phyloP scores from a whole-genome alignment of 2,797 vertebrate genomes.

The Pseudochirops cupreus region DNA sequence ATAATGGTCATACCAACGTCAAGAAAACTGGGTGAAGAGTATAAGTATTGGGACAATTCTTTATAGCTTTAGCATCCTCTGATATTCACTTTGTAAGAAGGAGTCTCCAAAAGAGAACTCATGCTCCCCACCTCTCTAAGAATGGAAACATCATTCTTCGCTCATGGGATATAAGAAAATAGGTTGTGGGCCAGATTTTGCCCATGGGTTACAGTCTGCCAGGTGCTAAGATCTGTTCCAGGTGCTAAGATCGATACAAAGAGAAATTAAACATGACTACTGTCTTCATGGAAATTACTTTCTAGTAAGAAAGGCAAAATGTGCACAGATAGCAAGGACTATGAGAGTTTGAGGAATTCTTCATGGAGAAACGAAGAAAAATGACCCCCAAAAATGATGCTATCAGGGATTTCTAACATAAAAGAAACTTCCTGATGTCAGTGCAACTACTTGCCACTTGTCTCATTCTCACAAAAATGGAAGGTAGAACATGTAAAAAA shows the following conservation, averaged over 20 bases:
- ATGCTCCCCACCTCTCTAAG: not conserved
- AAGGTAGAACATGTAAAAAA: conserved; percentile 40
- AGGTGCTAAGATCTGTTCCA: too few relatives aligned
- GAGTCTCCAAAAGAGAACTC: not conserved
- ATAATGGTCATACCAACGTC: not conserved
- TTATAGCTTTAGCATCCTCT: not conserved
- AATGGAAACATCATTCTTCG: not conserved
- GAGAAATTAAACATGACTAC: not conserved
- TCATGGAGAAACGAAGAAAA: not conserved
- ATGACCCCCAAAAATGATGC: not conserved
- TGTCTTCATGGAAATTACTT: not conserved
- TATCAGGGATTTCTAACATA: not conserved
- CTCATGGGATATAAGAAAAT: not conserved
- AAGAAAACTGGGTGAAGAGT: not conserved
- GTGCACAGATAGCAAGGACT: not conserved
- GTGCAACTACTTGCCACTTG: not conserved
- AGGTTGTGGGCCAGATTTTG: not conserved
- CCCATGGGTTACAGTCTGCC: not conserved
- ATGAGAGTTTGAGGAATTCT: not conserved
- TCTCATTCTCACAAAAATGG: conserved; percentile 25
- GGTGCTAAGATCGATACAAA: not conserved
- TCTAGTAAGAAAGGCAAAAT: not conserved
- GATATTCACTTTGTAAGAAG: not conserved
- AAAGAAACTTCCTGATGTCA: not conserved
- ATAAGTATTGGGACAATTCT: not conserved